Conservation (phyloP, 2,888 invertebrate genomes). For the Drosophila maculinotata region DNA sequence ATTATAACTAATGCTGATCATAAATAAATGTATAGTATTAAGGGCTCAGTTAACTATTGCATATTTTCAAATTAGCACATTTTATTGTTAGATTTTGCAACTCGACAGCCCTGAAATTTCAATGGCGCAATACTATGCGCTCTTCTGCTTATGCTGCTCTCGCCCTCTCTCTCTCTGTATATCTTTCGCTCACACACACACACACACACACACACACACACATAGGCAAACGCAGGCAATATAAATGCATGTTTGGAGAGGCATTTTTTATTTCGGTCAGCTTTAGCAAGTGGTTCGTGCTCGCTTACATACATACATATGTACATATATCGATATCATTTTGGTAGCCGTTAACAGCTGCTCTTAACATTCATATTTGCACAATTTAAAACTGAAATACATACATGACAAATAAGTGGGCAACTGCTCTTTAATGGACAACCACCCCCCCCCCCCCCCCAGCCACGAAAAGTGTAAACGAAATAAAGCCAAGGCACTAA, state of each 20-base stretch:
- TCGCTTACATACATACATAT: too few species aligned
- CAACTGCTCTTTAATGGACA: slow-evolving; percentile 37
- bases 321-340: slow-evolving; percentile 43
- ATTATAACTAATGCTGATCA: too few species aligned
- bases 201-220: too few species aligned
- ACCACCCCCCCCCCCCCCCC: too few species aligned
- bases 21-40: too few species aligned
- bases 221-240: slow-evolving; percentile 1
- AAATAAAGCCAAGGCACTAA: not conserved
- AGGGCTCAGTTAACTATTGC: too few species aligned
- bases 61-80: too few species aligned
- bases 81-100: not conserved
- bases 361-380: slow-evolving; percentile 27
- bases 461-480: not conserved
- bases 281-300: slow-evolving; percentile 42
- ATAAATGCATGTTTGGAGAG: slow-evolving; percentile 22
- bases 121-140: not conserved
- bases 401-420: slow-evolving; percentile 1
- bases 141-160: not conserved
- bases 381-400: slow-evolving; percentile 29
- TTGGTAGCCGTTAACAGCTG: slow-evolving; percentile 34
- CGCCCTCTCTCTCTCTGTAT: not conserved
- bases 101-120: slow-evolving; percentile 30
- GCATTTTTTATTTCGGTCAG: slow-evolving; percentile 52
- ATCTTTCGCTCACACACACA: not conserved